phyloP scores from a whole-genome alignment of 2,113 vertebrate species.

The Gorilla gorilla region DNA sequence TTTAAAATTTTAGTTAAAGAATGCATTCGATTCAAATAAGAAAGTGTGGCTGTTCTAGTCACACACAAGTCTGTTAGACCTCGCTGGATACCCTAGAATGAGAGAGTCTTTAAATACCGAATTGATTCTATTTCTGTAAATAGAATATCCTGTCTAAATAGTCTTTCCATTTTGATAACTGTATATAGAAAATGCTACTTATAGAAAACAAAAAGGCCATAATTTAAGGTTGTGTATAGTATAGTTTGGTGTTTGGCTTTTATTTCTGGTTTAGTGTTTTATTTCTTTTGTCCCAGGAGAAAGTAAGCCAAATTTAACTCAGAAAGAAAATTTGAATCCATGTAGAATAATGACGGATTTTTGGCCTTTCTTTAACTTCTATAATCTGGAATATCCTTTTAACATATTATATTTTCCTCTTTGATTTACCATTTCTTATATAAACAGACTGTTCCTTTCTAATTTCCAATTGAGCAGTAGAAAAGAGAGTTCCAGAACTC shows the following conservation, averaged over 20 bases:
- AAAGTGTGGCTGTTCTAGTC: not conserved
- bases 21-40: not conserved
- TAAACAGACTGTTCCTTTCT: not conserved
- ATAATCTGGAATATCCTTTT: not conserved
- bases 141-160: not conserved
- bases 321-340: not conserved
- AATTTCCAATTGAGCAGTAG: not conserved
- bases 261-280: constrained; percentile 5
- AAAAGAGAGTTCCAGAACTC: not conserved
- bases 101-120: not conserved
- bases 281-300: not conserved
- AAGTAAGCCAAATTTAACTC: not conserved
- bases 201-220: not conserved
- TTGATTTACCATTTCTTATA: not conserved
- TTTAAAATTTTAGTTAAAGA: not conserved
- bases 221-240: not conserved
- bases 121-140: not conserved
- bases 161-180: not conserved
- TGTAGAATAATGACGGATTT: not conserved
- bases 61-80: not conserved
- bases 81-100: not conserved
- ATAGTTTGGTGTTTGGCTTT: not conserved
- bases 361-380: not conserved
- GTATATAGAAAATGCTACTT: not conserved
- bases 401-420: not conserved